Percentiles rank a stretch among this genome's conserved stretches.
phyloP scores from a whole-genome alignment of 30 jellyfish, hydroid and myxozoan genomes.

The Nemopilema nomurai region DNA sequence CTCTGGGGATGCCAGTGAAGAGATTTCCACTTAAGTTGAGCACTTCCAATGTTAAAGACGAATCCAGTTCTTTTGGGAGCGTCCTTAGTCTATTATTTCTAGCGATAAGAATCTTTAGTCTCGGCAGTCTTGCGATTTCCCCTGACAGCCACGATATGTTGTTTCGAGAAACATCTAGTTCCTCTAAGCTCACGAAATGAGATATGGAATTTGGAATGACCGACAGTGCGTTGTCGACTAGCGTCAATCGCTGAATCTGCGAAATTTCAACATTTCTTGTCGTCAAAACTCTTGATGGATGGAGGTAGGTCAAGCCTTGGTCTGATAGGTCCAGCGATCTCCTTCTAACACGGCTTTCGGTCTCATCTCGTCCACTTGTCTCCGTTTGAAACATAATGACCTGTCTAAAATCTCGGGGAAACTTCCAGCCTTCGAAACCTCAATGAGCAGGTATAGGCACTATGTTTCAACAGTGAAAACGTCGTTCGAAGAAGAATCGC shows the following conservation, averaged over 20 bases:
- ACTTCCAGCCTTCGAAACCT: not conserved
- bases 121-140: slow-evolving; percentile 68
- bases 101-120: slow-evolving; percentile 66
- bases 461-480: not conserved
- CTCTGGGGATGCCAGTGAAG: slow-evolving; percentile 75
- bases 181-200: slow-evolving; percentile 70
- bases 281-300: slow-evolving; percentile 35
- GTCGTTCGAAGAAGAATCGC: not conserved
- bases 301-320: slow-evolving; percentile 66
- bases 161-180: slow-evolving; percentile 91
- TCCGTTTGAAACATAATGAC: not conserved
- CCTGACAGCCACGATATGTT: slow-evolving; percentile 94
- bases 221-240: slow-evolving; percentile 74
- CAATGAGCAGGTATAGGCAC: not conserved
- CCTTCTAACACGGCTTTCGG: slow-evolving; percentile 13
- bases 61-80: slow-evolving; percentile 86
- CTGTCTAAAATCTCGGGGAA: not conserved
- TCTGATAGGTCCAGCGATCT: slow-evolving; percentile 62
- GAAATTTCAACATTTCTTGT: slow-evolving; percentile 49
- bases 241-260: slow-evolving; percentile 58
- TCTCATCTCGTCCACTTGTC: not conserved
- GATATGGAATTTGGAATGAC: slow-evolving; percentile 79
- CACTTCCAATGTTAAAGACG: slow-evolving; percentile 51
- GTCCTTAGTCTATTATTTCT: slow-evolving; percentile 77
- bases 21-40: slow-evolving; percentile 90